Base-by-base conservation (phyloP, 2,888 invertebrate species). In the Lochmaea capreae region DNA sequence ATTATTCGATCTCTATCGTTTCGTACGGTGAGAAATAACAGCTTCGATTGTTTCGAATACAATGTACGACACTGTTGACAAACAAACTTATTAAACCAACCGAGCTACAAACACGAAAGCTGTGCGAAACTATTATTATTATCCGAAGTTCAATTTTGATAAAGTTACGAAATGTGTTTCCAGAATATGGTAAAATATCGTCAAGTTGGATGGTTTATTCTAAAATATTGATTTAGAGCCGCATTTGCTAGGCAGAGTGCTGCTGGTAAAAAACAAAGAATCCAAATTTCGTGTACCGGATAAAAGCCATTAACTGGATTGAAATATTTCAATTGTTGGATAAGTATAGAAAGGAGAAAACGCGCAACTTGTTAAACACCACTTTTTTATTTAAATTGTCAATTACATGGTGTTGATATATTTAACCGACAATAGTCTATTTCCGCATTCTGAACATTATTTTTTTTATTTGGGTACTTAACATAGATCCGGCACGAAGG, bases 101-200 rank as follows among this genome's bases (percentile, higher is more conserved):
- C 67, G 52, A 62, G 71, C 70, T 65, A 49, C 68, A 68, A 68
- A 68, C 62, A 68, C 61, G 61, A 62, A 68, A 61, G 62, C 62
- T 62, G 62, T 18, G 52, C 16, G 43, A 81, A 85, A 86, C 86
- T 85, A 84, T 54, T 54, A 54, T 54, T 52, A 52, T 52, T 52
- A 16, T 52, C 80, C 84, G 83, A 85, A 85, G 85, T 85, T 86
- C 85, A 84, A 84, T 85, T 84, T 85, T 78, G 79, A 68, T 73
- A 80, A 84, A 84, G 82, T 84, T 85, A 80, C 79, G 78, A 83
- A 83, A 83, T 84, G 82, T 83, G 84, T 82, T 9, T 2, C 52
- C 79, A 79, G 82, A 83, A 84, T 83, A 83, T 80, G 79, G 79
- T 71, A 65, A 71, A 71, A 71, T 65, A 65, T 65, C 65, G 22